A percentile compares a stretch with the other conserved stretches of the same genome.
Conservation (phyloP, 2,888 invertebrate species). For the Platycheirus rosarum region DNA sequence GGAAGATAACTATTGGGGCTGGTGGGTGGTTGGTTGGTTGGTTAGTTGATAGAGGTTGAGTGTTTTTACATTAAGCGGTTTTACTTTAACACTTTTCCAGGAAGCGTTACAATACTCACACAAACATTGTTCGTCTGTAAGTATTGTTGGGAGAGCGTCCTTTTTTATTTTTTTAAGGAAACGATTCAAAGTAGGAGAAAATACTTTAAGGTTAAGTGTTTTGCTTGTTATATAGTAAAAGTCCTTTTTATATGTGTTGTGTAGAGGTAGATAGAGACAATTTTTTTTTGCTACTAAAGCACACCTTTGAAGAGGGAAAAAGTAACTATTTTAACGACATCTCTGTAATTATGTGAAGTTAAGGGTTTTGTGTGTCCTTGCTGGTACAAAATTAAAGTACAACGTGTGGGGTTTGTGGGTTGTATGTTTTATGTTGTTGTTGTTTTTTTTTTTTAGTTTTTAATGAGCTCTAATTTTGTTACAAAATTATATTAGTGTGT, state of each 20-base stretch:
- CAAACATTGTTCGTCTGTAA: not conserved
- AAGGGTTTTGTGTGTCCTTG: conserved; percentile 43
- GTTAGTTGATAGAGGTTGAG: conserved; percentile 35
- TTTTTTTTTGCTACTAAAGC: conserved; percentile 19
- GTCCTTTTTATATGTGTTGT: not conserved
- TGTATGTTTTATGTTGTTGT: too few species aligned
- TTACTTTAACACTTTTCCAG: conserved; percentile 51
- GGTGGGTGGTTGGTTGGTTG: not conserved
- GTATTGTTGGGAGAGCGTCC: not conserved
- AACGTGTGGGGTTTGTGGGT: not conserved
- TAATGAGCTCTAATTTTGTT: conserved; percentile 29
- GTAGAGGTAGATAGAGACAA: not conserved
- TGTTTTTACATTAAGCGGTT: conserved; percentile 49
- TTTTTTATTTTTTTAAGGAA: not conserved
- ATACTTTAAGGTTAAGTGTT: conserved; percentile 36
- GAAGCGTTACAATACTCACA: conserved; percentile 14
- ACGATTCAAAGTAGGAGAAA: not conserved
- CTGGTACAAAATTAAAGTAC: not conserved
- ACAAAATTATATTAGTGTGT: conserved; percentile 11
- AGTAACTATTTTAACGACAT: conserved; percentile 34
- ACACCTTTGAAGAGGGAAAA: conserved; percentile 3
- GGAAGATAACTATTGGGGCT: conserved; percentile 12
- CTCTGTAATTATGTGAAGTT: conserved; percentile 55
- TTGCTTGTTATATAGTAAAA: not conserved
- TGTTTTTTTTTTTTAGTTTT: conserved; percentile 4